A percentile compares a stretch with the other conserved stretches of the same genome.
phyloP scores from a whole-genome alignment of 2,113 vertebrate species.

The Addax nasomaculatus region DNA sequence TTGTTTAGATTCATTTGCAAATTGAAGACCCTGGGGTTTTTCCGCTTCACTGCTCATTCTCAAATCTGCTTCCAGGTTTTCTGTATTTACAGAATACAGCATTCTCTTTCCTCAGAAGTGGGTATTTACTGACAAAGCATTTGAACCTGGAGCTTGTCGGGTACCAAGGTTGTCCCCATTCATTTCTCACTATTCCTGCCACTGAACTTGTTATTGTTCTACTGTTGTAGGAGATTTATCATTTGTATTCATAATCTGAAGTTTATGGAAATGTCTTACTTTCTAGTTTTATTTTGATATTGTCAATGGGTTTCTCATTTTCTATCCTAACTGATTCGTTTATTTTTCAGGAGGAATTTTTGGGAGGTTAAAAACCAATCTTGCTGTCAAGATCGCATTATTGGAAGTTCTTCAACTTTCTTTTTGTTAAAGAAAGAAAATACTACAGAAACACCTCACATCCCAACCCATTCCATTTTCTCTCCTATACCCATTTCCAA shows the following conservation, averaged over 20 bases:
- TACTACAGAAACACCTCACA: background rate
- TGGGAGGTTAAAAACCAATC: background rate
- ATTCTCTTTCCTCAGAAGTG: background rate
- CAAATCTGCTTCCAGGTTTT: background rate
- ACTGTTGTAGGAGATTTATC: background rate
- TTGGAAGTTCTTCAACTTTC: background rate
- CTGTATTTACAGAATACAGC: background rate
- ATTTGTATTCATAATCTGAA: background rate
- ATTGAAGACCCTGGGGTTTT: background rate
- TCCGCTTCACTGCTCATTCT: background rate
- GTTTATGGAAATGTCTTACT: background rate
- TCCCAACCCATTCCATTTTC: background rate
- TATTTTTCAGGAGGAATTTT: conserved; percentile 43
- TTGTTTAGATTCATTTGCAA: background rate
- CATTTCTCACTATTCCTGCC: background rate
- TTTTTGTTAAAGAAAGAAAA: background rate
- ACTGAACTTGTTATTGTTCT: background rate
- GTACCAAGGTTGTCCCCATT: background rate
- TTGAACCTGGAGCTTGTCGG: background rate
- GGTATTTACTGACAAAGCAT: background rate
- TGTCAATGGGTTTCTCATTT: background rate
- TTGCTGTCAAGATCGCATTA: background rate
- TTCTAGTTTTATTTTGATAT: background rate
- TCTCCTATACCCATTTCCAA: background rate
- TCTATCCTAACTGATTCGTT: background rate